Evolutionary conservation across 2,888 invertebrate genomes (phyloP).

Genomic region (Petrolisthes manimaculis): DNA sequence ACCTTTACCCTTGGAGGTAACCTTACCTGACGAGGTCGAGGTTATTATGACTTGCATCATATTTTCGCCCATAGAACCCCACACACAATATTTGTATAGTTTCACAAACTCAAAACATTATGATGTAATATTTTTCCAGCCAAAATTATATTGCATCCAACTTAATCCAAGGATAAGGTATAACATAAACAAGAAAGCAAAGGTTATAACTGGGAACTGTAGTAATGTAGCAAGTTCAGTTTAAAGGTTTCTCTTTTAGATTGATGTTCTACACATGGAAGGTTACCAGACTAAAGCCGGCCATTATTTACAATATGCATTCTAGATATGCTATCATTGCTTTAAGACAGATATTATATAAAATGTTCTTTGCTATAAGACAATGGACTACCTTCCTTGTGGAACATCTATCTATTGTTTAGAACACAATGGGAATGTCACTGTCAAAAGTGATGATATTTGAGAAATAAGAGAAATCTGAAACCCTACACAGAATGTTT

Average conservation of each 20-base stretch:
- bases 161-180: constrained; percentile 47
- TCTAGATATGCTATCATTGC: neutral
- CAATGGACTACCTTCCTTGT: neutral
- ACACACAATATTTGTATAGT: too few species aligned
- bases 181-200: constrained; percentile 1
- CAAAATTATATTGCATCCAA: too few species aligned
- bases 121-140: too few species aligned
- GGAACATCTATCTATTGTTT: constrained; percentile 22
- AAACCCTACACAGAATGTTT: constrained; percentile 20
- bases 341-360: neutral
- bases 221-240: constrained; percentile 29
- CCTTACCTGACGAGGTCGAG: too few species aligned
- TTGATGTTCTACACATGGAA: constrained; percentile 17
- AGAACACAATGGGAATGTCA: constrained; percentile 61
- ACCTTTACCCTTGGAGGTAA: constrained; percentile 16
- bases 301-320: neutral
- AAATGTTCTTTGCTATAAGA: neutral
- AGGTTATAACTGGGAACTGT: constrained; percentile 34
- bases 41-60: too few species aligned
- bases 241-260: neutral
- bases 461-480: constrained; percentile 6
- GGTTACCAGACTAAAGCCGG: neutral
- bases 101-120: too few species aligned
- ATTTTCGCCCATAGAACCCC: too few species aligned
- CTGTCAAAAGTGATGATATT: constrained; percentile 42